Evolutionary conservation across 2,113 vertebrate genomes (phyloP).

Genomic region (Rhizomys pruinosus): DNA sequence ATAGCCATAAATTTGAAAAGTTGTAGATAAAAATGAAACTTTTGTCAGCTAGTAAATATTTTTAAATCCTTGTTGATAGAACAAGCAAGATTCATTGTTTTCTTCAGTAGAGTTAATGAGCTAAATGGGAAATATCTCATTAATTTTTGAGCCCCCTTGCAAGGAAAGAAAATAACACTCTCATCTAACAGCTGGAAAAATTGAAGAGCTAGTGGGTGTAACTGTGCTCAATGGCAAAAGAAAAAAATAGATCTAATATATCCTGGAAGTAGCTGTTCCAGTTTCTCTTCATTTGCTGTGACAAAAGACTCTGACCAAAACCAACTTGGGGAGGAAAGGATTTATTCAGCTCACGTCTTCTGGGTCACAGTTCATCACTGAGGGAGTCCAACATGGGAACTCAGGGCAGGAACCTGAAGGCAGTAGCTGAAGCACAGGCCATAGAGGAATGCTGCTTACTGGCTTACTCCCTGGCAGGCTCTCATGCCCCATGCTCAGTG

Average conservation of each 20-base stretch:
- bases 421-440: too few relatives aligned
- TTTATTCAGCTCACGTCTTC: too few relatives aligned
- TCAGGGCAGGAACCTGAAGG: too few relatives aligned
- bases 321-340: too few relatives aligned
- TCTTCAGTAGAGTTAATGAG: constrained; percentile 65
- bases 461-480: too few relatives aligned
- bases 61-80: background rate
- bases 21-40: constrained; percentile 43
- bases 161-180: constrained; percentile 58
- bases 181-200: constrained; percentile 53
- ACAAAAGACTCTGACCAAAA: too few relatives aligned
- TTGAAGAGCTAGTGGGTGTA: background rate
- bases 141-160: constrained; percentile 63
- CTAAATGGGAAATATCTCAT: constrained; percentile 62
- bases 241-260: constrained; percentile 12
- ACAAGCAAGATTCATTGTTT: constrained; percentile 37
- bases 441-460: too few relatives aligned
- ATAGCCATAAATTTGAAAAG: constrained; percentile 55
- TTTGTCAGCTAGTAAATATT: constrained; percentile 29
- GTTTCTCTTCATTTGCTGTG: too few relatives aligned
- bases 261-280: background rate
- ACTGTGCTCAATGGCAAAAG: constrained; percentile 3
- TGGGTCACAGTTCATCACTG: too few relatives aligned
- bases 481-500: too few relatives aligned
- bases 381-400: too few relatives aligned